Base-by-base conservation (phyloP, 2,797 vertebrate genomes). In the Pangasius macronema region DNA sequence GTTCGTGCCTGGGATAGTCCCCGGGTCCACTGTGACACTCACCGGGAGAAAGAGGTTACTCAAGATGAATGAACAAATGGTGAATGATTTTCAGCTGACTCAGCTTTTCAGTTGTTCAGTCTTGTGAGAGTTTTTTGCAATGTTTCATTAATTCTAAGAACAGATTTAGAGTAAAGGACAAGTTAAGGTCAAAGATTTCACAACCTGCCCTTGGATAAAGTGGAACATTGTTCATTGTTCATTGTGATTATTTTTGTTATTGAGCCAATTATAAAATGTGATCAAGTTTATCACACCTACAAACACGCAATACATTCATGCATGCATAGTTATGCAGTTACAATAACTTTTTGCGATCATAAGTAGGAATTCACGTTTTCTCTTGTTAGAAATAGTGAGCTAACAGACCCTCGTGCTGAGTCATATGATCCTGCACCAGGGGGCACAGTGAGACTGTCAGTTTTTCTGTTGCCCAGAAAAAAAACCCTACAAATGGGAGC, bases 401-500 rank as follows among this genome's bases (percentile, higher is more conserved):
- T 68, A 79, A 83, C 53, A 76, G 61, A 75, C 65, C 79, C 65
- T 85, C 61, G 61, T 82, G 59, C 51, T 67, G 24, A 75, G 81
- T 89, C 91, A 91, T 91, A 90, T 91, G 91, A 91, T 89, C 51
- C 42, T 51, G 79, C 42, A 67, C 75, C 87, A 77, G 80, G 51
- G 88, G 86, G 76, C 57, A 67, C 11, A 27, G 30, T 65, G n/a
- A 75, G 24, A 61, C 20, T 59, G 33, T 80, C 77, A 80, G 33
- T 3, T 59, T 59, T 80, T 39, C 33, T 80, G 33, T 39, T 59
- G 55, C 59, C 33, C 11, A 39, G 18, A 77, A 53, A 53, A 53
- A 30, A 53, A 46, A 36, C 1, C 7, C 8, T 51, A 33, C 42
- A 77, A n/a, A 46, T 63, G 3, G 11, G 33, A 59, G 22, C 53